phyloP scores from a whole-genome alignment of 1,140 invertebrate genomes.

The Leptestheria dahalacensis region DNA sequence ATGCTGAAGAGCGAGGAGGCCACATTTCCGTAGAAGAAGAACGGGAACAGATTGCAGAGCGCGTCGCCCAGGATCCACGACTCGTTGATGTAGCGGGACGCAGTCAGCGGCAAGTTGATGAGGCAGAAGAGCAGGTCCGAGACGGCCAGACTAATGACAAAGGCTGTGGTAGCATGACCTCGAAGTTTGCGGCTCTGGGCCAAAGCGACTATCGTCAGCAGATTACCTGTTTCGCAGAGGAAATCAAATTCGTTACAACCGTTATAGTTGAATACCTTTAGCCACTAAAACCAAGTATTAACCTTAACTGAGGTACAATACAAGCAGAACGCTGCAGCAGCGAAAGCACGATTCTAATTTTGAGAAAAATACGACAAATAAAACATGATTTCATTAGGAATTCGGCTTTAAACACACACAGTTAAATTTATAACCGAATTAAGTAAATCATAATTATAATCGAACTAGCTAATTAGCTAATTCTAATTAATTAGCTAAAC shows the following conservation, averaged over 20 bases:
- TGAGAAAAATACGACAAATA: no score
- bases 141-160: conserved; percentile 67
- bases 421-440: no score
- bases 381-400: no score
- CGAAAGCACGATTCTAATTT: no score
- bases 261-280: no score
- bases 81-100: conserved; percentile 60
- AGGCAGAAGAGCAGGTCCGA: conserved; percentile 72
- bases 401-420: no score
- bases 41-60: conserved; percentile 67
- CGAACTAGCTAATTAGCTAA: no score
- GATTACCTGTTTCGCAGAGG: conserved; percentile 47
- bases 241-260: neutral
- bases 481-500: no score
- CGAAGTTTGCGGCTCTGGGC: conserved; percentile 55
- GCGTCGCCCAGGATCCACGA: conserved; percentile 63
- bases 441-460: no score
- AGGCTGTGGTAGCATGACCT: conserved; percentile 67
- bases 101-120: conserved; percentile 68
- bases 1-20: conserved; percentile 72
- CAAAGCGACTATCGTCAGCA: conserved; percentile 59
- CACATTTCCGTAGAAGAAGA: conserved; percentile 79
- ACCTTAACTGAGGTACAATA: neutral
- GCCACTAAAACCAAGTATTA: neutral
- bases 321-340: no score